These are phyloP conservation scores for Heliconius ethilla DNA, from an alignment of 2,888 invertebrate genomes.

Conservation along the genomic window DNA sequence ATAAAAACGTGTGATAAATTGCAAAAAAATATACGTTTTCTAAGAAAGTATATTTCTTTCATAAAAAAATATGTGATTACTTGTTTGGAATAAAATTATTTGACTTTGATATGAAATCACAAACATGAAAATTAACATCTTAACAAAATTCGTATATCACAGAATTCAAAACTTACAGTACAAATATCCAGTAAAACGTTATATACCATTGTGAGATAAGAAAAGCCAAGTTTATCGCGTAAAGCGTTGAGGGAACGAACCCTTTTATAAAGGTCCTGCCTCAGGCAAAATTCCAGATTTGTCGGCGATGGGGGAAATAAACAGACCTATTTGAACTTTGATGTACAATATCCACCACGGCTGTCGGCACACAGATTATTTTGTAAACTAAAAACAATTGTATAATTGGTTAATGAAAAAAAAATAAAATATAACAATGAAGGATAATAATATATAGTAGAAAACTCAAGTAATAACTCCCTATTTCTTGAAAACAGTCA, in stretches of 20 bases:
- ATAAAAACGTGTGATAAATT: too few relatives aligned
- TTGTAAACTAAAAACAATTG: not conserved
- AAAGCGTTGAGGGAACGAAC: constrained; percentile 23
- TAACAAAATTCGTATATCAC: not conserved
- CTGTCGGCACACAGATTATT: not conserved
- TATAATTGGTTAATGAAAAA: not conserved
- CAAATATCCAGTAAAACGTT: constrained; percentile 16
- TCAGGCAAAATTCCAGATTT: constrained; percentile 31
- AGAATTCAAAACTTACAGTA: not conserved
- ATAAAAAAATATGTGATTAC: too few relatives aligned
- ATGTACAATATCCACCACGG: constrained; percentile 16
- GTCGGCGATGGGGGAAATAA: constrained; percentile 30
- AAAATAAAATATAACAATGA: too few relatives aligned
- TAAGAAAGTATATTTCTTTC: too few relatives aligned
- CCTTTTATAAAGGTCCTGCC: constrained; percentile 31
- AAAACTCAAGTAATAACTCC: too few relatives aligned
- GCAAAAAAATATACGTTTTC: too few relatives aligned
- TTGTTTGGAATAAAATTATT: not conserved
- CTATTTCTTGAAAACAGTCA: too few relatives aligned
- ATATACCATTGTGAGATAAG: constrained; percentile 32
- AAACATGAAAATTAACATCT: not conserved
- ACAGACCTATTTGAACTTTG: constrained; percentile 31
- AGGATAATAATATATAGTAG: too few relatives aligned
- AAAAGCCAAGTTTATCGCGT: constrained; percentile 30
- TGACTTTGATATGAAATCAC: not conserved